phyloP scores from a whole-genome alignment of 2,797 vertebrate genomes.

The Octomys mimax region DNA sequence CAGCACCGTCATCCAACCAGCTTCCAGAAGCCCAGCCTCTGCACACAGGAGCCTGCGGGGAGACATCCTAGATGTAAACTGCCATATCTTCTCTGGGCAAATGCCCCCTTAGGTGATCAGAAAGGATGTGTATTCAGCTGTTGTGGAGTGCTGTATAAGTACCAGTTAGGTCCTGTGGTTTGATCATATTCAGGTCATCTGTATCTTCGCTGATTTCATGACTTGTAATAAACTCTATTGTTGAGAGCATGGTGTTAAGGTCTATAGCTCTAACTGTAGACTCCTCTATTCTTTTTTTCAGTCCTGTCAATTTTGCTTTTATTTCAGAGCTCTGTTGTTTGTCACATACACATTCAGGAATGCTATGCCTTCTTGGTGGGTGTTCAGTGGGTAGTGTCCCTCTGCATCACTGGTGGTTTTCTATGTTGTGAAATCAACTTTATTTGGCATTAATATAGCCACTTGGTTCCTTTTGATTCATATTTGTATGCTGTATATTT shows the following conservation, averaged over 20 bases:
- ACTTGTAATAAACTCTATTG: neutral
- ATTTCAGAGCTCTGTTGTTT: neutral
- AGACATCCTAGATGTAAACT: neutral
- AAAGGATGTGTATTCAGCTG: neutral
- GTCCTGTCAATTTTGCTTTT: neutral
- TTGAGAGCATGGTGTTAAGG: neutral
- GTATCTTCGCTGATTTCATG: neutral
- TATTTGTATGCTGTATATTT: neutral
- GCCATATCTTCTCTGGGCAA: neutral
- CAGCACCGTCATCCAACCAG: neutral
- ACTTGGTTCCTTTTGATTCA: neutral
- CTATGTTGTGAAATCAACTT: neutral
- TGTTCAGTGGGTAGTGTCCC: neutral
- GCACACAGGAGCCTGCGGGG: neutral
- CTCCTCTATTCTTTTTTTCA: neutral
- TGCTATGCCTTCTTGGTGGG: neutral
- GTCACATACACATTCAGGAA: neutral
- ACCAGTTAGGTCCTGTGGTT: neutral
- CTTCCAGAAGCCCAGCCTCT: neutral
- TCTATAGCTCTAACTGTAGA: neutral
- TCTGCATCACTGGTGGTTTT: neutral
- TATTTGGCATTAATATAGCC: neutral
- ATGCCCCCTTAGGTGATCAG: neutral
- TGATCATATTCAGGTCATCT: neutral
- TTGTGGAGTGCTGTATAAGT: neutral